phyloP scores from a whole-genome alignment of 2,113 vertebrate genomes.

The Corvus cornix region DNA sequence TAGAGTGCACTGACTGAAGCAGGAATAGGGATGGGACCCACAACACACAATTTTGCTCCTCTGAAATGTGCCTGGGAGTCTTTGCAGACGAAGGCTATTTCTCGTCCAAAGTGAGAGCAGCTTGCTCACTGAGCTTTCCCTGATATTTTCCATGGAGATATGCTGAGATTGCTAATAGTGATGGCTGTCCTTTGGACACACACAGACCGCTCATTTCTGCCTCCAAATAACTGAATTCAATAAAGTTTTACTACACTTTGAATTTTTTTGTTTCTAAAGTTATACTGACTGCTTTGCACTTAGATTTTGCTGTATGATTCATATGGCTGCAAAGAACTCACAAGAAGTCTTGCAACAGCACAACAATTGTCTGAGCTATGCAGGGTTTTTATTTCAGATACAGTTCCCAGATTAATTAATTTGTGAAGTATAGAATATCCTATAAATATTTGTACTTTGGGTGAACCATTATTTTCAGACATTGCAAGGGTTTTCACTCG shows the following conservation, averaged over 20 bases:
- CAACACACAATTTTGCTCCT: accelerated
- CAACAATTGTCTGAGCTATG: neutral
- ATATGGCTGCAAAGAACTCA: neutral
- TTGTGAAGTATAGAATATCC: neutral
- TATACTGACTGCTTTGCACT: neutral
- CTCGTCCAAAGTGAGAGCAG: neutral
- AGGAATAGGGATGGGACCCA: accelerated
- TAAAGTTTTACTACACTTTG: neutral
- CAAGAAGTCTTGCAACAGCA: neutral
- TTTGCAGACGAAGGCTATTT: neutral
- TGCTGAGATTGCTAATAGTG: neutral
- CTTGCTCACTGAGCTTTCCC: neutral
- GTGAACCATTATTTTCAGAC: neutral
- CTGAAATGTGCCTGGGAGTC: neutral
- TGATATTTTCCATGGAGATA: neutral
- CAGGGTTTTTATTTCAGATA: neutral
- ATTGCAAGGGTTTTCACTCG: neutral
- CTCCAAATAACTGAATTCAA: neutral
- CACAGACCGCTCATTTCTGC: neutral
- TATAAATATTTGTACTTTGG: neutral
- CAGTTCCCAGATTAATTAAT: neutral
- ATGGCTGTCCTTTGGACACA: neutral
- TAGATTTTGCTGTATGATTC: neutral
- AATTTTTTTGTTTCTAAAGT: neutral
- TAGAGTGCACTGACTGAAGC: neutral